A percentile compares a stretch with the other conserved stretches of the same genome.
phyloP scores from a whole-genome alignment of 2,888 invertebrate species.

The Stenoptilia bipunctidactyla region DNA sequence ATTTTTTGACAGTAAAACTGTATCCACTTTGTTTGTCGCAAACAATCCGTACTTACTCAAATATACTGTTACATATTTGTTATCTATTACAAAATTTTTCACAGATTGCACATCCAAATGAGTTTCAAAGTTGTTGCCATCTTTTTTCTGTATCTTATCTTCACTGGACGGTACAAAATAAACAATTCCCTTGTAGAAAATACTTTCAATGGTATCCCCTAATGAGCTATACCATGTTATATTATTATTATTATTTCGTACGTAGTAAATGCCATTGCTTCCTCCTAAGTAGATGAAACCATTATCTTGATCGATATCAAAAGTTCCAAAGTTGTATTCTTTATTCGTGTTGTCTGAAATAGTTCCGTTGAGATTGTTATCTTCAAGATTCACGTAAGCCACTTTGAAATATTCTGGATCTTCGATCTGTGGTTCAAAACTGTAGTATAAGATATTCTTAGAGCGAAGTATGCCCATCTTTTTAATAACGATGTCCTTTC shows the following conservation, averaged over 20 bases:
- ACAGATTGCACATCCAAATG: constrained; percentile 28
- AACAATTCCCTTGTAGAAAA: constrained; percentile 41
- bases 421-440: constrained; percentile 42
- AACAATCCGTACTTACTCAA: constrained; percentile 37
- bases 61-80: constrained; percentile 37
- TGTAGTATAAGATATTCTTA: constrained; percentile 39
- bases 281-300: constrained; percentile 45
- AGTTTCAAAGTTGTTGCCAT: constrained; percentile 34
- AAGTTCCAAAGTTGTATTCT: constrained; percentile 43
- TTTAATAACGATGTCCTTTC: constrained; percentile 37
- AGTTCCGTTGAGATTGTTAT: constrained; percentile 22
- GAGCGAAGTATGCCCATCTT: constrained; percentile 37
- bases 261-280: constrained; percentile 41
- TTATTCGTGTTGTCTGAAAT: constrained; percentile 24
- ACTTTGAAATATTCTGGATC: constrained; percentile 48
- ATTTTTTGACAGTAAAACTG: constrained; percentile 35
- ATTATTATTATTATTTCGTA: constrained; percentile 19
- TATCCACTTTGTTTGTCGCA: constrained; percentile 28
- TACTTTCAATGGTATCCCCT: constrained; percentile 35
- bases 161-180: constrained; percentile 38
- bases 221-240: constrained; percentile 35
- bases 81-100: constrained; percentile 43
- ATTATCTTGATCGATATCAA: constrained; percentile 48
- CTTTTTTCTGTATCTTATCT: constrained; percentile 35
- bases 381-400: constrained; percentile 39